A percentile compares a stretch with the other conserved stretches of the same genome.
These are phyloP conservation scores for Bicyclus anynana DNA, from an alignment of 1,140 invertebrate species.

Conservation along the genomic window DNA sequence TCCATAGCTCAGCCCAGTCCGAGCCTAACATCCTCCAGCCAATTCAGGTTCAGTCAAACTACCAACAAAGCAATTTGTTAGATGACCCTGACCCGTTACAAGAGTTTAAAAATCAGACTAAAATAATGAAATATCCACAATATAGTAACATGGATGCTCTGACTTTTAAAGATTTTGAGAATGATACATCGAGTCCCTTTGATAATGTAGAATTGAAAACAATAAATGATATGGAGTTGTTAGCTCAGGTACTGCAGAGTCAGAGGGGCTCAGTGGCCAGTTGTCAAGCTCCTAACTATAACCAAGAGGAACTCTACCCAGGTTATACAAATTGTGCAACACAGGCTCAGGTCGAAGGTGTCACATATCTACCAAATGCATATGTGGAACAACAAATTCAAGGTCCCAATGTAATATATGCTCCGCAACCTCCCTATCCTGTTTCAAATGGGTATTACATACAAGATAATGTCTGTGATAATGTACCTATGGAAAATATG, in stretches of 20 bases:
- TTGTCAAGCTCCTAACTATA: constrained; percentile 38
- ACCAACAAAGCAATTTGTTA: constrained; percentile 52
- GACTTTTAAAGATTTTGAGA: constrained; percentile 90
- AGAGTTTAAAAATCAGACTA: constrained; percentile 55
- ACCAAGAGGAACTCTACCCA: constrained; percentile 41
- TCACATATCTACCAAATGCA: constrained; percentile 51
- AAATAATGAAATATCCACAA: constrained; percentile 48
- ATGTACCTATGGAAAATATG: constrained; percentile 47
- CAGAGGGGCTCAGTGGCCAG: constrained; percentile 49
- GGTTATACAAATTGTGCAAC: constrained; percentile 54
- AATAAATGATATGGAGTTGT: constrained; percentile 92
- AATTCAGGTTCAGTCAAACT: constrained; percentile 51
- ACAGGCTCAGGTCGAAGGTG: constrained; percentile 53
- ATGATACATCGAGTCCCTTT: constrained; percentile 92
- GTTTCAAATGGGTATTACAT: constrained; percentile 58
- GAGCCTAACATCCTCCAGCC: constrained; percentile 66
- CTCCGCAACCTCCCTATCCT: constrained; percentile 52
- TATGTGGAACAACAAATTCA: constrained; percentile 57
- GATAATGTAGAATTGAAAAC: constrained; percentile 94
- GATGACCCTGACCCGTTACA: constrained; percentile 72
- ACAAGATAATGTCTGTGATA: constrained; percentile 52
- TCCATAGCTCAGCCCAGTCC: constrained; percentile 31
- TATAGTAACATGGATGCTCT: constrained; percentile 74
- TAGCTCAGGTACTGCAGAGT: constrained; percentile 82
- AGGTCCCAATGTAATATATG: constrained; percentile 48